A percentile compares a stretch with the other conserved stretches of the same genome.
phyloP scores from a whole-genome alignment of 2,113 vertebrate genomes.

The Thymallus thymallus region DNA sequence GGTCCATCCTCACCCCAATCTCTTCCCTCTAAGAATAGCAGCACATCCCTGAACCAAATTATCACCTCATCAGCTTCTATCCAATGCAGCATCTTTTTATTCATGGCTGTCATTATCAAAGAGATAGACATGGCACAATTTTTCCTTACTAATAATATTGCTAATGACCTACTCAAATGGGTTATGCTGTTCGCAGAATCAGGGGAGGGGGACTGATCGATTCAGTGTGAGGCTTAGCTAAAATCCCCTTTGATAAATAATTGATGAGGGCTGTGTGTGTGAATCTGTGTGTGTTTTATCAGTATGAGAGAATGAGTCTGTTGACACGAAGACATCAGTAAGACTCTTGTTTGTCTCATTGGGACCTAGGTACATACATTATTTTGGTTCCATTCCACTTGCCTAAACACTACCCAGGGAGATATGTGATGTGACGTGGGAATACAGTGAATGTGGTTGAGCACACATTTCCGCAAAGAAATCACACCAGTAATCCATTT shows the following conservation, averaged over 20 bases:
- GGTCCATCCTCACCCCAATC: not conserved
- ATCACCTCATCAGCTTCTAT: not conserved
- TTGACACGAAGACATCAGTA: not conserved
- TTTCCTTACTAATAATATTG: not conserved
- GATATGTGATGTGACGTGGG: constrained; percentile 7
- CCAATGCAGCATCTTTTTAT: not conserved
- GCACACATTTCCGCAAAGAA: not conserved
- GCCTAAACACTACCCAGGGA: constrained; percentile 34
- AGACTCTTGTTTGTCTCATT: not conserved
- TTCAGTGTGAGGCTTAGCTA: constrained; percentile 41
- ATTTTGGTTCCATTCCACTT: constrained; percentile 62
- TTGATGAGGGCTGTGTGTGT: constrained; percentile 48
- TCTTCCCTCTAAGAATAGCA: too few species aligned
- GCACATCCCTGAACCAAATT: too few species aligned
- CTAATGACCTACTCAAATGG: too few species aligned
- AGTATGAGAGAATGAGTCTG: not conserved
- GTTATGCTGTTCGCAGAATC: constrained; percentile 7
- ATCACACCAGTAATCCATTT: constrained; percentile 6
- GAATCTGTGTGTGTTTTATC: not conserved
- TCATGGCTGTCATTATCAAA: not conserved
- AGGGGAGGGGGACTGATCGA: not conserved
- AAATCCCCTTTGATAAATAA: constrained; percentile 64
- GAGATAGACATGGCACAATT: not conserved
- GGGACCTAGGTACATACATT: not conserved
- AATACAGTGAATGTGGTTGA: constrained; percentile 29